Conservation (phyloP, 2,888 invertebrate species). For the Sinohyriopsis cumingii region DNA sequence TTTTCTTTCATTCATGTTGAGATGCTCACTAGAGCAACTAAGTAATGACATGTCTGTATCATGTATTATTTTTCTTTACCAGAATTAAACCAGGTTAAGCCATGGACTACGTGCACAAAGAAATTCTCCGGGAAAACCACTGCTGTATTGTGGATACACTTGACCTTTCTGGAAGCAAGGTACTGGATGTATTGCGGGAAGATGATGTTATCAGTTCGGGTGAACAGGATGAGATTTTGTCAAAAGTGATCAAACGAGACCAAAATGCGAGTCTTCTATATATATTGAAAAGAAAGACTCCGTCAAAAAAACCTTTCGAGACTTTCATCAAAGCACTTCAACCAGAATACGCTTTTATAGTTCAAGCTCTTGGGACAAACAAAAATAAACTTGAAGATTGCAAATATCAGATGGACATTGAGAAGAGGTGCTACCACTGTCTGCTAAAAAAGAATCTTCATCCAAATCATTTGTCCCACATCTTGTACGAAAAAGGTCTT, state of each 20-base stretch:
- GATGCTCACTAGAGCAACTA: no score
- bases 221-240: constrained; percentile 8
- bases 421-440: no score
- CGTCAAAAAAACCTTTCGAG: neutral
- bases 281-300: constrained; percentile 6
- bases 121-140: constrained; percentile 5
- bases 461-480: constrained; percentile 5
- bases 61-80: no score
- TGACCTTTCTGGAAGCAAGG: constrained; percentile 4
- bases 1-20: no score
- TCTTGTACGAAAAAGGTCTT: constrained; percentile 4
- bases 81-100: no score
- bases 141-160: neutral
- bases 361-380: neutral
- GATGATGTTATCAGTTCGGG: constrained; percentile 11
- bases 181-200: constrained; percentile 4
- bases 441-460: constrained; percentile 4
- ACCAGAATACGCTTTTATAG: constrained; percentile 7
- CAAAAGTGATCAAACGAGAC: constrained; percentile 5
- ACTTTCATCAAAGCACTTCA: constrained; percentile 2
- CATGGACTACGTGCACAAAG: neutral
- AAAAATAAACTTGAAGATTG: no score
- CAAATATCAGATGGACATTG: no score
- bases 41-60: no score
- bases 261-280: constrained; percentile 5